These are phyloP conservation scores for Mesorhabditis belari DNA, from an alignment of 2,888 invertebrate species.

Conservation along the genomic window DNA sequence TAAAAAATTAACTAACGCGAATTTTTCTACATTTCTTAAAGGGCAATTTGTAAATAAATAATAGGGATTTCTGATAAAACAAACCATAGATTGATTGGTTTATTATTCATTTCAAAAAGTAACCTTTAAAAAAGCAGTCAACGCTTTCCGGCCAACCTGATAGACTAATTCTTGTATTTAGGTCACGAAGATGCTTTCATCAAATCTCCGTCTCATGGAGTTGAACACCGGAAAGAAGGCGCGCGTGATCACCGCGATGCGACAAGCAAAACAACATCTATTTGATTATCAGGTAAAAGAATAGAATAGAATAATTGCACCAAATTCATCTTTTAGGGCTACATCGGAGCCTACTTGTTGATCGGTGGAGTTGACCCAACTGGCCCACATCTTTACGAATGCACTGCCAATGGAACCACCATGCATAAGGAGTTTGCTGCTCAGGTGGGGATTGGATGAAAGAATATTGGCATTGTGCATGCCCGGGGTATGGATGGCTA, in stretches of 20 bases:
- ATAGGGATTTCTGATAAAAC: too few species aligned
- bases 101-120: too few species aligned
- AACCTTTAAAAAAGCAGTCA: too few species aligned
- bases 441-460: conserved; percentile 40
- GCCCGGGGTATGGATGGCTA: too few species aligned
- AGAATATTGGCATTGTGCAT: conserved; percentile 4
- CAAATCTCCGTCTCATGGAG: conserved; percentile 84
- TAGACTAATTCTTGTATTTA: conserved; percentile 3
- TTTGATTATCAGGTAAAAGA: conserved; percentile 79
- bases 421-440: conserved; percentile 85
- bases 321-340: background rate
- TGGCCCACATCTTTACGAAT: conserved; percentile 83
- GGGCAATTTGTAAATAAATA: too few species aligned
- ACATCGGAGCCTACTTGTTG: background rate
- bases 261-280: conserved; percentile 82
- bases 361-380: conserved; percentile 73
- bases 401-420: conserved; percentile 90
- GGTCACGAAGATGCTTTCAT: conserved; percentile 72
- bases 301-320: conserved; percentile 68
- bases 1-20: too few species aligned
- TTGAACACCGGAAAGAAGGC: conserved; percentile 83
- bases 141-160: background rate
- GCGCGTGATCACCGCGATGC: conserved; percentile 82
- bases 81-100: too few species aligned
- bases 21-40: background rate